Evolutionary conservation across 2,888 invertebrate genomes (phyloP), one percentile per base, ranked within the genome.

Genomic region (Drosophila putrida): DNA sequence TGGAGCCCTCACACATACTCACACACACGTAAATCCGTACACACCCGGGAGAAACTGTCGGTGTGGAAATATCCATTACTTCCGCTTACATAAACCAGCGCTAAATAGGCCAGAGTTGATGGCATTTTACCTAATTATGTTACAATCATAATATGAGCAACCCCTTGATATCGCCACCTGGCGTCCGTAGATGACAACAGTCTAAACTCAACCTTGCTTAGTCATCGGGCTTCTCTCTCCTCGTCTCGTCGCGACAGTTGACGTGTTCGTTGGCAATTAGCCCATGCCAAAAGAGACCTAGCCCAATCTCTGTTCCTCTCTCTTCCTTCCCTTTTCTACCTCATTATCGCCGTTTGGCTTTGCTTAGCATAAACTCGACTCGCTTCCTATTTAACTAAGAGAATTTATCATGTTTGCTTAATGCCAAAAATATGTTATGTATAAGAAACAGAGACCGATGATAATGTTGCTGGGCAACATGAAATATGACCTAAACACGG

Each of bases 51-150:
- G n/a, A 54, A 54, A 20, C 20, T 11, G 15, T 51, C 20, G 49
- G 33, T 49, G 47, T 49, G 73, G 66, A 55, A 46, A 47, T 77
- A 66, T 72, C 63, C 59, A 74, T 63, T 65, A 73, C 71, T 80
- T 84, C 75, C 72, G 82, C 67, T 76, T 73, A 70, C 73, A 70
- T 79, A 68, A 75, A 60, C 70, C 69, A 47, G 39, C 49, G 28
- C 59, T 75, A 86, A 84, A 78, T 75, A 73, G 80, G 74, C 75
- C 74, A 74, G 60, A 75, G 67, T 71, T 78, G 78, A 84, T 71
- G 73, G 57, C 77, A 71, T 84, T 75, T 88, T 82, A 73, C 68
- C 78, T 82, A 87, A 88, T 88, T 82, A 84, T 75, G 75, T 65
- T 74, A 68, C 61, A 67, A 77, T 65, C 73, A 68, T 60, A 33